Conservation (phyloP, 2,797 vertebrate species). For the Scarus forsteni region DNA sequence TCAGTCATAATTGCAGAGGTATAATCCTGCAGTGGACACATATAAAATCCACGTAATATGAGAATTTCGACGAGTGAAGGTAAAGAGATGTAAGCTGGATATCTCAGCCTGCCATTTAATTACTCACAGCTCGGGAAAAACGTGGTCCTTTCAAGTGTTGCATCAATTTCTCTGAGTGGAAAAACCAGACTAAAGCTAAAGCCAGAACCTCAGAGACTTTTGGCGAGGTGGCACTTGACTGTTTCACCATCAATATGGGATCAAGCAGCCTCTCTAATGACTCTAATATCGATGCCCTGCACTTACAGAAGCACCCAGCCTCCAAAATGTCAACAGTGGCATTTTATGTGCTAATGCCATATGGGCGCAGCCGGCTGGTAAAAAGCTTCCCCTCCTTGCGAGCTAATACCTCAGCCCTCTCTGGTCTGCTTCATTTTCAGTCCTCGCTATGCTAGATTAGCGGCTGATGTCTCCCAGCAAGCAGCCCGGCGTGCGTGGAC, state of each 20-base stretch:
- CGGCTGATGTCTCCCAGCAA: conserved; percentile 79
- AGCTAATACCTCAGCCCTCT: conserved; percentile 83
- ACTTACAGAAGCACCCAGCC: conserved; percentile 78
- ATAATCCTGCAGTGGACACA: conserved; percentile 51
- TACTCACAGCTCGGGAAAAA: conserved; percentile 37
- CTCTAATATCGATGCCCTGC: conserved; percentile 80
- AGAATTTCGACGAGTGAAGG: conserved; percentile 33
- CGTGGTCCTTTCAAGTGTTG: conserved; percentile 6
- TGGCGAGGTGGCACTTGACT: conserved; percentile 65
- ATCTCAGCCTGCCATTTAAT: conserved; percentile 38
- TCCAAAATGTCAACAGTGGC: conserved; percentile 85
- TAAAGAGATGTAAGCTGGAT: conserved; percentile 29
- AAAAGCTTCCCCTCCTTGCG: conserved; percentile 85
- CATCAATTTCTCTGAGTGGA: conserved; percentile 29
- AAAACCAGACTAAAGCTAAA: conserved; percentile 35
- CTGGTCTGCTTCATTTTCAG: conserved; percentile 83
- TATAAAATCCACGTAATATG: conserved; percentile 46
- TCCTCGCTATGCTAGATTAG: conserved; percentile 85
- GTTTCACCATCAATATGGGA: conserved; percentile 78
- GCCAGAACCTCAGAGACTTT: conserved; percentile 42
- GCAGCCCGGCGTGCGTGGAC: conserved; percentile 76
- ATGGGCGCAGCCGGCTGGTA: conserved; percentile 83
- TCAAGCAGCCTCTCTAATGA: conserved; percentile 80
- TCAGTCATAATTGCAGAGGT: conserved; percentile 47
- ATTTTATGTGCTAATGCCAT: conserved; percentile 86